Evolutionary conservation across 1,140 invertebrate species (phyloP), one percentile per base, ranked within the genome.

Genomic region (Drosophila busckii): DNA sequence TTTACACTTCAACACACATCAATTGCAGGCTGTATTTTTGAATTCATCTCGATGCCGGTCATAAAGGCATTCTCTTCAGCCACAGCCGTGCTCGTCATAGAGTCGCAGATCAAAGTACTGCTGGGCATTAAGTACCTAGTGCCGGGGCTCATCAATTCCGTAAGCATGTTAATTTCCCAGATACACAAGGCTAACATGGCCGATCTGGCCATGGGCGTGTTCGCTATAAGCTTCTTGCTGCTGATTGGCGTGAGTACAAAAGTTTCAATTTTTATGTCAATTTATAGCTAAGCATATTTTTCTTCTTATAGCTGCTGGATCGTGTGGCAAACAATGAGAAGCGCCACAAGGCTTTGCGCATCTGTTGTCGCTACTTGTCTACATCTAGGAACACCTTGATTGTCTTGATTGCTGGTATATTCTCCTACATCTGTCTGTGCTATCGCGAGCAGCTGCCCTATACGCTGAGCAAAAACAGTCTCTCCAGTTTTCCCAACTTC

Each of bases 51-150:
- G 0, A 92, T 96, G 63, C 96, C 97, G 1, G 96, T 98, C 6
- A 97, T 97, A 1, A 95, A 95, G 34, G 96, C 96, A 0, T 98
- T 98, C 84, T 97, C 96, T 0, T 96, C 96, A 19, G 96, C 96
- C 6, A 97, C 96, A 0, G 96, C 97, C 10, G 92, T 98, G 7
- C 95, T 97, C 25, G 98, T 98, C 25, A 95, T 94, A 2, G 92
- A 93, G 8, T 95, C 96, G 0, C 97, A 98, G 88, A 85, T 98
- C 0, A 98, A 96, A 86, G 92, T 93, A 10, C 88, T 97, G 1
- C 86, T 96, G 8, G 96, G 95, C 5, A 88, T 97, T 3, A 91
- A 91, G 61, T 94, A 95, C 63, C 90, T 91, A 23, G 92, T 93
- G 0, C 90, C 90, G 19, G 93, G 93, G 35, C 94, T 95, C 67